Base-by-base conservation (phyloP, 2,113 vertebrate genomes). In the Acanthochromis polyacanthus region DNA sequence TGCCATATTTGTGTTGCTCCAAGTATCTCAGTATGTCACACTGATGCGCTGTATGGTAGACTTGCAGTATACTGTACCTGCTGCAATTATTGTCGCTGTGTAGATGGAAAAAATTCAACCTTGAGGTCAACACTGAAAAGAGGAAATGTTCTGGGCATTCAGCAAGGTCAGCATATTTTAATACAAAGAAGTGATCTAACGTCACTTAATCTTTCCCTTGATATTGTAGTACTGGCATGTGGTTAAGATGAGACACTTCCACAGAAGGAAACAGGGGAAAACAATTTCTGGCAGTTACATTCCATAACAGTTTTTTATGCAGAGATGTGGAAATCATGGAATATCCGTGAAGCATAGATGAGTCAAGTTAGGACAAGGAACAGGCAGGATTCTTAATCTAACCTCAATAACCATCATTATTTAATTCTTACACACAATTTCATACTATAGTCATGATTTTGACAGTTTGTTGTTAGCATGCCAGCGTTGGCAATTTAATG, bases 101-200 rank as follows among this genome's bases (percentile, higher is more conserved):
- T 52, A 28, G 32, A 62, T 22, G 36, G 16, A 51, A 65, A 69
- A 62, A 46, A 28, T 19, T 9, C 9, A 69, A 58, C 36, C 64
- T 36, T 70, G 66, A 51, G 14, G 20, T 25, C 79, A 81, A 80
- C 70, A 82, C 20, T 71, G 75, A 78, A 38, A 81, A 67, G 43
- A 86, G 83, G 88, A 92, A 89, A 92, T 82, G 58, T 83, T 77
- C 51, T 20, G 20, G n/a, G 36, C 43, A 74, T 63, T 75, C 40
- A 22, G 59, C 71, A 75, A 53, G 63, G 66, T 83, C 80, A 84
- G 82, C 84, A 69, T 61, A 64, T 75, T 83, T 83, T 19, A 68
- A 81, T 46, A 22, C 10, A 80, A 76, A 72, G 63, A 58, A 66
- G 79, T 55, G 19, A n/a, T 50, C 68, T 67, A 12, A 55, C 5